Evolutionary conservation across 64 coral and sea anemone species (phyloP).

Genomic region (Actinia equina): DNA sequence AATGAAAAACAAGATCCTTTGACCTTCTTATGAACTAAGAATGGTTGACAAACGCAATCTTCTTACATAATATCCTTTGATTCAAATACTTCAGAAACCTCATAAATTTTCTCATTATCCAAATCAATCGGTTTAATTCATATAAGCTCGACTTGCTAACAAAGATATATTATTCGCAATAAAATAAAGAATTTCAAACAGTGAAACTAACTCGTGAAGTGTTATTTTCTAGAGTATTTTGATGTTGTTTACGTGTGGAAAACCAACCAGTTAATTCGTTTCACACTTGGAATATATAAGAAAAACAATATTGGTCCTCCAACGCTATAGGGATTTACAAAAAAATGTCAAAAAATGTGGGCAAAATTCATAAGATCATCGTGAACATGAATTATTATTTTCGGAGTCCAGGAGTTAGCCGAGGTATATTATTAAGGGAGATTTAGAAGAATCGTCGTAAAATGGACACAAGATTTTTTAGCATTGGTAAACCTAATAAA

Average conservation of each 20-base stretch:
- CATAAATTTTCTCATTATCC: neutral
- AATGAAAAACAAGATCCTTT: neutral
- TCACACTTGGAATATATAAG: neutral
- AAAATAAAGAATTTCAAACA: neutral
- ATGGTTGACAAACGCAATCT: too few relatives aligned
- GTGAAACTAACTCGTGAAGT: neutral
- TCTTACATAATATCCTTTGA: neutral
- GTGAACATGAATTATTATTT: too few relatives aligned
- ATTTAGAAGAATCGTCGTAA: too few relatives aligned
- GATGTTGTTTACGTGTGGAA: neutral
- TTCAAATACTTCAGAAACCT: neutral
- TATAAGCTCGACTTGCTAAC: neutral
- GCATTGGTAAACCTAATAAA: too few relatives aligned
- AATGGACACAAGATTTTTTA: too few relatives aligned
- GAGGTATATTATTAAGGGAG: too few relatives aligned
- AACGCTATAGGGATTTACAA: neutral
- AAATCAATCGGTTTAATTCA: neutral
- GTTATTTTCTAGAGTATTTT: neutral
- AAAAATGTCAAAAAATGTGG: too few relatives aligned
- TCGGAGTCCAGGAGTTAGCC: too few relatives aligned
- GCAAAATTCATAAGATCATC: neutral
- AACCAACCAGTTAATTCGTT: neutral
- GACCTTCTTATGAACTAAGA: neutral
- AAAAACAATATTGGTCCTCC: neutral
- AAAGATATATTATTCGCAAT: neutral